Evolutionary conservation across 1,140 invertebrate species (phyloP).

Genomic region (Calosoma granatense): DNA sequence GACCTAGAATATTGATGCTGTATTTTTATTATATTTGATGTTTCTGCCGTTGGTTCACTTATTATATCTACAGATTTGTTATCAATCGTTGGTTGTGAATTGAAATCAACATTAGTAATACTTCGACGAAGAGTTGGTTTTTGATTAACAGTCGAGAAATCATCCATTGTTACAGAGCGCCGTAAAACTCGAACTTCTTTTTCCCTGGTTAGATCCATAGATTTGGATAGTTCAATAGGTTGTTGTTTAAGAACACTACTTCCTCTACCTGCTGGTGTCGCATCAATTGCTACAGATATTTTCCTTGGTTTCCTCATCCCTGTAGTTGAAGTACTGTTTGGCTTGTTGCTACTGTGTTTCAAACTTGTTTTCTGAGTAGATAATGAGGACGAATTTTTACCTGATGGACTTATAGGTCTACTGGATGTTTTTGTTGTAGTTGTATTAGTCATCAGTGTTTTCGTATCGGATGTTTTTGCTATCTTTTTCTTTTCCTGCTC

Average conservation of each 20-base stretch:
- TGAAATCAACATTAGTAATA: constrained; percentile 36
- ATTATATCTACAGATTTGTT: constrained; percentile 20
- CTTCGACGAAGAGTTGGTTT: constrained; percentile 36
- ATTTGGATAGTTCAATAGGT: constrained; percentile 60
- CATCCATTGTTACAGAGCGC: constrained; percentile 37
- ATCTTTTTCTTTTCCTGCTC: constrained; percentile 35
- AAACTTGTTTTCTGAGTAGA: constrained; percentile 16
- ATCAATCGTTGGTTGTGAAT: constrained; percentile 20
- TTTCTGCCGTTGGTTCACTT: constrained; percentile 19
- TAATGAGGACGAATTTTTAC: constrained; percentile 10
- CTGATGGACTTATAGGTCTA: constrained; percentile 35
- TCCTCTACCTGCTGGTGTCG: constrained; percentile 58
- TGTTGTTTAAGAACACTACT: constrained; percentile 60
- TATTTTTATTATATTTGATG: constrained; percentile 35
- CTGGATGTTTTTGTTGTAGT: constrained; percentile 33
- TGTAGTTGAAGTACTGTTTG: background rate
- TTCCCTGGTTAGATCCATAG: constrained; percentile 34
- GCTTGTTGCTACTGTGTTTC: background rate
- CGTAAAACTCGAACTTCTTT: constrained; percentile 27
- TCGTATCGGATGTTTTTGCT: constrained; percentile 48
- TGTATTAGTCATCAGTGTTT: constrained; percentile 47
- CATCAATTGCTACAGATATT: constrained; percentile 63
- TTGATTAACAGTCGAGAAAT: constrained; percentile 27
- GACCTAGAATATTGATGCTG: constrained; percentile 64
- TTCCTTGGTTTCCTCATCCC: constrained; percentile 44